Base-by-base conservation (phyloP, 2,797 vertebrate species). In the Sebastes vulpes region DNA sequence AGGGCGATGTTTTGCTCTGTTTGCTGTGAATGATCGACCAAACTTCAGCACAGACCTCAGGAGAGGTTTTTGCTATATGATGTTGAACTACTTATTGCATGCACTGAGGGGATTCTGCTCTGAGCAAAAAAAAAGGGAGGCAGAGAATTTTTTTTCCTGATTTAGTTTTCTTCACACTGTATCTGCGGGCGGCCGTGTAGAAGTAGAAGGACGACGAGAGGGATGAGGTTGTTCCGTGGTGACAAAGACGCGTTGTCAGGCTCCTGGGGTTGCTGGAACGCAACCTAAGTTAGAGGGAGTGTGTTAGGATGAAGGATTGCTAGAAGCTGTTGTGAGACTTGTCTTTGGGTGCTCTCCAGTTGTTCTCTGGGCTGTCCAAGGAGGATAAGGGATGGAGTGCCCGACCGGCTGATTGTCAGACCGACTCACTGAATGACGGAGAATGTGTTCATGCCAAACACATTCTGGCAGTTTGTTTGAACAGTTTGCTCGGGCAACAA, bases 221-320 rank as follows among this genome's bases (percentile, higher is more conserved):
- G 72, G 65, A 82, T 68, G 72, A 77, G 82, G 78, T 71, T 90
- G 75, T 79, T 77, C 25, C 72, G 38, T 50, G 61, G 75, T 74
- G 79, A 86, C 69, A 81, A 69, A 81, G 68, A 86, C 52, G 28
- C 3, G 21, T 46, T 77, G 75, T 83, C 77, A 70, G 68, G 75
- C 74, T 84, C 75, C 83, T 52, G 66, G 69, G 76, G 54, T 79
- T 79, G 23, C 50, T 77, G 78, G 70, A 79, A 75, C 70, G 42
- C 52, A 68, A 79, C 18, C 59, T 9, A 32, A 68, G 70, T 77
- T 60, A 72, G 66, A 75, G 52, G 54, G 6, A 84, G 48, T 50
- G 64, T 65, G 60, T 68, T 54, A 16, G 63, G 81, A 72, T 83
- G 77, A 89, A 72, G 77, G 65, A 81, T 61, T 1, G 52, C 68